These are phyloP conservation scores for Quadroppia sp. DNA, from an alignment of 2,888 invertebrate genomes.

Conservation along the genomic window DNA sequence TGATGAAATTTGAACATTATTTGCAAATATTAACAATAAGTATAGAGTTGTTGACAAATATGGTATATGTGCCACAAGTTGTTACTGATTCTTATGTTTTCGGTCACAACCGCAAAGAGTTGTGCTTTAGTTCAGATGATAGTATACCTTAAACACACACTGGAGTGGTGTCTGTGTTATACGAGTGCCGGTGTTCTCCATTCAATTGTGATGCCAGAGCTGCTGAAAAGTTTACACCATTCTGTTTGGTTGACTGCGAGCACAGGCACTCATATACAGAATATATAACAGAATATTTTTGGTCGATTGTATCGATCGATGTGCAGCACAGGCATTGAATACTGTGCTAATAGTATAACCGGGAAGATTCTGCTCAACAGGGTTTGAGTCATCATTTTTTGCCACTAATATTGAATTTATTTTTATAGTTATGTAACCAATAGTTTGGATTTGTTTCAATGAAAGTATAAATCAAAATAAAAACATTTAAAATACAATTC, in stretches of 20 bases:
- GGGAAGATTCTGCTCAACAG: conserved; percentile 15
- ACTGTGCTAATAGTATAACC: too few relatives aligned
- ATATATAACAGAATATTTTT: not conserved
- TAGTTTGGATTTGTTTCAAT: too few relatives aligned
- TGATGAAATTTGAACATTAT: too few relatives aligned
- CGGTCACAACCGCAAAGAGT: conserved; percentile 8
- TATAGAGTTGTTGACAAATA: not conserved
- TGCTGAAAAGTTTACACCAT: not conserved
- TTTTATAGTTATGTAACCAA: not conserved
- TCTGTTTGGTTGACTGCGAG: not conserved
- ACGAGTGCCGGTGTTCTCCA: not conserved
- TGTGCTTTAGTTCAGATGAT: not conserved
- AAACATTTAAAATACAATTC: too few relatives aligned
- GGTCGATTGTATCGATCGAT: conserved; percentile 22
- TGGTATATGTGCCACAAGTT: conserved; percentile 17
- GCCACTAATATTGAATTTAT: not conserved
- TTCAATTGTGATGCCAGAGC: not conserved
- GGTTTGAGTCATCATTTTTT: not conserved
- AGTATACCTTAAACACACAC: not conserved
- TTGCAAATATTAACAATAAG: too few relatives aligned
- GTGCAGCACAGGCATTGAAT: not conserved
- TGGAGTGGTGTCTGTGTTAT: not conserved
- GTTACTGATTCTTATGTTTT: not conserved
- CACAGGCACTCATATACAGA: not conserved
- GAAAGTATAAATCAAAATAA: too few relatives aligned